Evolutionary conservation across 2,113 vertebrate species (phyloP).

Genomic region (Megaceryle maxima): DNA sequence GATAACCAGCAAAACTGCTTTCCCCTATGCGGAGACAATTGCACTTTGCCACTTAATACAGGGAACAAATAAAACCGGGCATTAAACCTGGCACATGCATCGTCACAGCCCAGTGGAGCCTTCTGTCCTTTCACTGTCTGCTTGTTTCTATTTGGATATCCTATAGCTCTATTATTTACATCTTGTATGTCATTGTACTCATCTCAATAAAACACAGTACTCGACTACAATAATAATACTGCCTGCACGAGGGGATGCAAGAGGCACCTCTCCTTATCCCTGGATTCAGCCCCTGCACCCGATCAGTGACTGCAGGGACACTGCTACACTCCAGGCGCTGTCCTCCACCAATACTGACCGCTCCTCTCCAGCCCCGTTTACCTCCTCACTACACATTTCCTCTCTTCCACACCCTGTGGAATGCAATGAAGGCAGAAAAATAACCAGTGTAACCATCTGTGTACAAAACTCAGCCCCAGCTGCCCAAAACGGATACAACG

Average conservation of each 20-base stretch:
- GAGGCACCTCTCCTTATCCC: not conserved
- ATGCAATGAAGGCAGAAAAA: not conserved
- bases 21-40: not conserved
- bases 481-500: not conserved
- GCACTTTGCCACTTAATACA: conserved; percentile 43
- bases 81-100: not conserved
- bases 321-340: not conserved
- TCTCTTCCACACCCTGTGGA: not conserved
- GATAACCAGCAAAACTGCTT: not conserved
- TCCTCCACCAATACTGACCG: not conserved
- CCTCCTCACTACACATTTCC: not conserved
- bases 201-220: not conserved
- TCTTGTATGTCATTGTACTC: not conserved
- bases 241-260: not conserved
- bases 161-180: conserved; percentile 27
- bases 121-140: not conserved
- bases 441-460: not conserved
- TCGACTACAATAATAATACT: not conserved
- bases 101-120: not conserved
- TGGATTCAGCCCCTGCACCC: not conserved
- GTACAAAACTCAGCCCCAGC: not conserved
- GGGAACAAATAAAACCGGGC: not conserved
- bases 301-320: not conserved
- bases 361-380: not conserved
- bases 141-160: not conserved